Conservation (phyloP, 2,797 vertebrate species). For the Myripristis jacobus region DNA sequence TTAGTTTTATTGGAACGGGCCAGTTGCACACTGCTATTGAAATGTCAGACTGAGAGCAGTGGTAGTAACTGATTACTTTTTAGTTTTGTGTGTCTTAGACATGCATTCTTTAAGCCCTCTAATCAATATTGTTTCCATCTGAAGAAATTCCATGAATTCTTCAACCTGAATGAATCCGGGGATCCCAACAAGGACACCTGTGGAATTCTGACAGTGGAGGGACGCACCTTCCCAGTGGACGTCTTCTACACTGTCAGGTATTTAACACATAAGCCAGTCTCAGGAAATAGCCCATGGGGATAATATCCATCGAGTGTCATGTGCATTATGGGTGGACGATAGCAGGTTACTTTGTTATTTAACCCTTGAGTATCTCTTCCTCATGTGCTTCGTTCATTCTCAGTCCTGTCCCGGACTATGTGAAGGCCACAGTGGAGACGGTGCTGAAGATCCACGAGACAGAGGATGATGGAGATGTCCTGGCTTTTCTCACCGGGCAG, state of each 20-base stretch:
- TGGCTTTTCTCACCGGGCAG: conserved; percentile 98
- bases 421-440: conserved; percentile 97
- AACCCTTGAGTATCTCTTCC: neutral
- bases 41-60: conserved; percentile 9
- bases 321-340: neutral
- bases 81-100: neutral
- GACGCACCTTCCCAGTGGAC: conserved; percentile 95
- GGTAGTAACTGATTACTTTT: neutral
- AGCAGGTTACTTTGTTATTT: neutral
- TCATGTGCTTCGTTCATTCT: conserved; percentile 6
- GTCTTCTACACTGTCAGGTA: conserved; percentile 98
- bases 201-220: conserved; percentile 95
- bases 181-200: conserved; percentile 96
- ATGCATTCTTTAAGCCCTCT: neutral
- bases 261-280: conserved; percentile 11
- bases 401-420: conserved; percentile 97
- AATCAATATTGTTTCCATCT: conserved; percentile 5
- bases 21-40: conserved; percentile 18
- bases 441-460: conserved; percentile 98
- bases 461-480: conserved; percentile 93
- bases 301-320: neutral
- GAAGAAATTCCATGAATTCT: conserved; percentile 98
- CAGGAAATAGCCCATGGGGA: neutral
- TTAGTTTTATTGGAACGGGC: conserved; percentile 9
- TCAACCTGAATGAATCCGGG: conserved; percentile 93